These are phyloP conservation scores for Taeniopygia guttata DNA, from an alignment of 2,797 vertebrate genomes.

Conservation along the genomic window DNA sequence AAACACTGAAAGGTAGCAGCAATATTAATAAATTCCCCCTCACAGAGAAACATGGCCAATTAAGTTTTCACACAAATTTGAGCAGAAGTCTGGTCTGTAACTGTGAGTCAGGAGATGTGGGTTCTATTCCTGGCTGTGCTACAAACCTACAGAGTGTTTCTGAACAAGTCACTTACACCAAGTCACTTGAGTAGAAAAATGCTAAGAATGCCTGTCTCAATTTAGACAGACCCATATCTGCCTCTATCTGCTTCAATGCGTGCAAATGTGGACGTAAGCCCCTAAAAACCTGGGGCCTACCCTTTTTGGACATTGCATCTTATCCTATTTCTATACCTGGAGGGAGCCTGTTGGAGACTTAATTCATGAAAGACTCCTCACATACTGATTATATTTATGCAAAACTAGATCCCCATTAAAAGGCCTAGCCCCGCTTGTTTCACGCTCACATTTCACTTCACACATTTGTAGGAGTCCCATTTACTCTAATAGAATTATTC, in stretches of 20 bases:
- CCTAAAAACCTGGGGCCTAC: not conserved
- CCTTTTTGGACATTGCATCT: not conserved
- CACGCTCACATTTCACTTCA: not conserved
- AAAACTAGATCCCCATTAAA: not conserved
- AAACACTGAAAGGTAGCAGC: slow-evolving; percentile 17
- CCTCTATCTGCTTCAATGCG: not conserved
- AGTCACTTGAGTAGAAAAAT: slow-evolving; percentile 46
- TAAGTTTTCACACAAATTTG: slow-evolving; percentile 42
- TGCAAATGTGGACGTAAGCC: not conserved
- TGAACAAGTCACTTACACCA: slow-evolving; percentile 52
- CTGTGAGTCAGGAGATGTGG: slow-evolving; percentile 40
- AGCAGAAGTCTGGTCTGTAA: not conserved
- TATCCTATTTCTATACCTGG: not conserved
- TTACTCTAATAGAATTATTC: slow-evolving; percentile 48
- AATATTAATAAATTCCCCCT: not conserved
- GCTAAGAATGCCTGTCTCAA: slow-evolving; percentile 17
- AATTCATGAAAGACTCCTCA: slow-evolving; percentile 10
- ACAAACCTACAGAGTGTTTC: slow-evolving; percentile 54
- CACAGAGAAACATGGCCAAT: slow-evolving; percentile 6
- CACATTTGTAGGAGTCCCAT: slow-evolving; percentile 27
- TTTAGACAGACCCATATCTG: slow-evolving; percentile 34
- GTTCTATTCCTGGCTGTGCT: slow-evolving; percentile 50
- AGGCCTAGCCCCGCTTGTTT: not conserved
- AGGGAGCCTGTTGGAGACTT: not conserved
- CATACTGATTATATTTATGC: not conserved